Conservation (phyloP, 2,888 invertebrate species). For the Nymphalis c-album region DNA sequence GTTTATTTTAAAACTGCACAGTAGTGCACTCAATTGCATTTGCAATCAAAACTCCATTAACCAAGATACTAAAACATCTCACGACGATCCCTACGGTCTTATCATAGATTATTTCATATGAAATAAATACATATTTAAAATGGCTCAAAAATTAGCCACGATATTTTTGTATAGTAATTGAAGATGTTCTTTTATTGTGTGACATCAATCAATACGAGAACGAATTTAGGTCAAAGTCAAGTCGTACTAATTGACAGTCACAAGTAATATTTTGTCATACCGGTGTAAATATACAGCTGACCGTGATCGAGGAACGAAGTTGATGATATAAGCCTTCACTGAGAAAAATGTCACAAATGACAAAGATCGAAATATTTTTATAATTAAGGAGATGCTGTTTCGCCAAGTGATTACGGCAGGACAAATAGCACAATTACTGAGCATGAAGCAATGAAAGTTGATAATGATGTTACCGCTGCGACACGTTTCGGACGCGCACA, state of each 20-base stretch:
- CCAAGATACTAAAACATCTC: slow-evolving; percentile 4
- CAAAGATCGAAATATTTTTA: slow-evolving; percentile 43
- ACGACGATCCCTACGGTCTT: background rate
- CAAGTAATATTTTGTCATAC: slow-evolving; percentile 35
- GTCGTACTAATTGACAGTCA: slow-evolving; percentile 33
- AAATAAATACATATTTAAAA: background rate
- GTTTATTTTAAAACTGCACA: slow-evolving; percentile 44
- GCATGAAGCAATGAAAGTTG: slow-evolving; percentile 77
- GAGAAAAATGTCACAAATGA: slow-evolving; percentile 18
- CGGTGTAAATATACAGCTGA: slow-evolving; percentile 21
- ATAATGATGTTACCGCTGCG: slow-evolving; percentile 75
- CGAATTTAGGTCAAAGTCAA: slow-evolving; percentile 38
- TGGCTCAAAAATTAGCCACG: background rate
- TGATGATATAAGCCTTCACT: slow-evolving; percentile 25
- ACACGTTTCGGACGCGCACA: slow-evolving; percentile 75
- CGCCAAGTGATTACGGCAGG: slow-evolving; percentile 45
- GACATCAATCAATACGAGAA: slow-evolving; percentile 17
- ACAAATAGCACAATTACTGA: slow-evolving; percentile 65
- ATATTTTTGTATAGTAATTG: background rate
- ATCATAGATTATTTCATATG: background rate
- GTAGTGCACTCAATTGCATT: slow-evolving; percentile 36
- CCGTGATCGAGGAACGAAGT: slow-evolving; percentile 24
- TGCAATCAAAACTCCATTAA: slow-evolving; percentile 31
- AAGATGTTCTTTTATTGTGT: slow-evolving; percentile 21
- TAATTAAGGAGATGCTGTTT: slow-evolving; percentile 51